These are phyloP conservation scores for Globodera rostochiensis DNA, from an alignment of 1,140 invertebrate species.

Conservation along the genomic window DNA sequence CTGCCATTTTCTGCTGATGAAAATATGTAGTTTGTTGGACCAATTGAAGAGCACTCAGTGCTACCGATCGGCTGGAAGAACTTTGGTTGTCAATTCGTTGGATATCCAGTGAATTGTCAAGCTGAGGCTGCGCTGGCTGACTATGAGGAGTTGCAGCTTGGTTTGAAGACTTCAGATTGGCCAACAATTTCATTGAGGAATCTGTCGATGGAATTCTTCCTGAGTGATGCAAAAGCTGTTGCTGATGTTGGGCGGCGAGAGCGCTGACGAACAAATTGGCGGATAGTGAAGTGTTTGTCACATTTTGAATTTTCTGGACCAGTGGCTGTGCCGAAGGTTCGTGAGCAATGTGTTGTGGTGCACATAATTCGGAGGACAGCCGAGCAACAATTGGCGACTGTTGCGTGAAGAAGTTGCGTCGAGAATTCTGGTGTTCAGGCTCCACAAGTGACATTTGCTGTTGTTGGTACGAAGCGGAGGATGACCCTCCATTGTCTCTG, in stretches of 20 bases:
- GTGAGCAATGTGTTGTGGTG: neutral
- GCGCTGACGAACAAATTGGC: slow-evolving; percentile 9
- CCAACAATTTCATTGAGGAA: neutral
- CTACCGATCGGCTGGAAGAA: neutral
- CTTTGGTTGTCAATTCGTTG: neutral
- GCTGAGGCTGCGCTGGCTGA: neutral
- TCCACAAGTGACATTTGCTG: neutral
- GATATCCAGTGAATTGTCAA: neutral
- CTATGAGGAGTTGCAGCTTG: neutral
- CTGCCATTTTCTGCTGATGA: slow-evolving; percentile 10
- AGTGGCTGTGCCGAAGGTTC: neutral
- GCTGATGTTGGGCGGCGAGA: slow-evolving; percentile 3
- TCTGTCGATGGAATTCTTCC: neutral
- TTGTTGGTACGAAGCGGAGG: neutral
- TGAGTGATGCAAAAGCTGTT: neutral
- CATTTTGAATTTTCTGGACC: neutral
- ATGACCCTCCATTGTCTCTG: neutral
- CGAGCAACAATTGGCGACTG: neutral
- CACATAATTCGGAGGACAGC: neutral
- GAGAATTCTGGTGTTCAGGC: neutral
- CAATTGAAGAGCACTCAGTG: neutral
- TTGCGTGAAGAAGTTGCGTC: neutral
- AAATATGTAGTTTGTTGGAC: slow-evolving; percentile 6
- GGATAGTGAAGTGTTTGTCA: neutral
- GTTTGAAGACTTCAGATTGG: neutral